Evolutionary conservation across 2,888 invertebrate species (phyloP), one percentile per base, ranked within the genome.

Genomic region (Stratiomys singularior): DNA sequence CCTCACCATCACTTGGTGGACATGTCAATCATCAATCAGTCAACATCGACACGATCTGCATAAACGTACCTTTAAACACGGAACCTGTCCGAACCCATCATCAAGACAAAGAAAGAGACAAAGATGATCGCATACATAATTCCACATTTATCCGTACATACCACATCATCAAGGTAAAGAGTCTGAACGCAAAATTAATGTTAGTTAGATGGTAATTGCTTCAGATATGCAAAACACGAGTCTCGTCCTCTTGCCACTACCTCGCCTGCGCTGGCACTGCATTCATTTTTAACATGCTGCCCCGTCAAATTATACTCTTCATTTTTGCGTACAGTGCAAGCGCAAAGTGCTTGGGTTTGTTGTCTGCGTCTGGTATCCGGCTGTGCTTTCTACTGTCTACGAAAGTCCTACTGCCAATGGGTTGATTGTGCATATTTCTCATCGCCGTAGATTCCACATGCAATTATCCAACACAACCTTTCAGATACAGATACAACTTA

Each of bases 171-270:
- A 37, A 37, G 27, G 30, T 52, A 30, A 46, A 76, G 15, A 18
- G 15, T 28, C 46, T 23, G 66, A 47, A 76, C 63, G 66, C 66
- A 66, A 76, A 76, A 76, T 76, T 76, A 64, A 76, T 76, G 76
- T 76, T 76, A 64, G 76, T 63, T 76, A 74, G 74, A 74, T 74
- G 74, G 76, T 76, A 76, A 76, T 76, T 76, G 66, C 76, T 46
- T 76, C 64, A 63, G 76, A 76, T 76, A 76, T 76, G 76, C 76
- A 76, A 76, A 76, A 76, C 60, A 76, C 28, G 56, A 72, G 74
- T 30, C 60, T 25, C 60, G 11, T 60, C 60, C 18, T 21, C 60
- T 23, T 60, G n/a, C 25, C 1, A 18, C 52, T 28, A 37, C 63
- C 28, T 66, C 66, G 52, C 52, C 13, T 60, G 4, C 18, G 15